Conservation (phyloP, 2,888 invertebrate genomes). For the Mesodorylaimus sp. region DNA sequence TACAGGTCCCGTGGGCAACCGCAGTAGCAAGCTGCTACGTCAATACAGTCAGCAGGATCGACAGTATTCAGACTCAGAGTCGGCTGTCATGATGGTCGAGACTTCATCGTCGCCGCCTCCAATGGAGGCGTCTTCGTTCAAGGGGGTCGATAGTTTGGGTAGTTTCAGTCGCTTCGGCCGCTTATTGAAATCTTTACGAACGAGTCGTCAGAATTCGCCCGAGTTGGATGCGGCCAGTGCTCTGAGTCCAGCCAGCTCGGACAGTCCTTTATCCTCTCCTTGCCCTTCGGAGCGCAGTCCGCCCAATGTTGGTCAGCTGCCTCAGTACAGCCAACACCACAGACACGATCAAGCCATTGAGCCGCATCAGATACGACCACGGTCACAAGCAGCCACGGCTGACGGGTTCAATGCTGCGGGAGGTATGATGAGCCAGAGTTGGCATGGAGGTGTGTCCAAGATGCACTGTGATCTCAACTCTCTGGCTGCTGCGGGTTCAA, state of each 20-base stretch:
- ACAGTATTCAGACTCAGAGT: too few relatives aligned
- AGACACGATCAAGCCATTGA: too few relatives aligned
- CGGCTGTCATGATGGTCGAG: too few relatives aligned
- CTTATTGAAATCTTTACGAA: constrained; percentile 17
- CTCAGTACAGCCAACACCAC: too few relatives aligned
- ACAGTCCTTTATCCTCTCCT: background rate
- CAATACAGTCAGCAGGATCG: too few relatives aligned
- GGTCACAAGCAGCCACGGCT: background rate
- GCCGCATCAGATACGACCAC: background rate
- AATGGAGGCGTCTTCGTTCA: constrained; percentile 8
- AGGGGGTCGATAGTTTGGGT: constrained; percentile 19
- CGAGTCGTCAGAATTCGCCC: constrained; percentile 16
- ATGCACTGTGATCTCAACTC: background rate
- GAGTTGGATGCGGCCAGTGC: background rate
- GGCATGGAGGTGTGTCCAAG: too few relatives aligned
- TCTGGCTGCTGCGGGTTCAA: background rate
- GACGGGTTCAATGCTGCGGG: background rate
- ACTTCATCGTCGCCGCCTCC: too few relatives aligned
- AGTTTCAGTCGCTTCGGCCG: constrained; percentile 20
- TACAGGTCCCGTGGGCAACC: too few relatives aligned
- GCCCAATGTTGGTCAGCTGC: too few relatives aligned
- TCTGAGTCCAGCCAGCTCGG: background rate
- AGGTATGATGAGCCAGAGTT: background rate
- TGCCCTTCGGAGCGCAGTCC: too few relatives aligned
- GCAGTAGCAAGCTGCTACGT: too few relatives aligned